Percentiles rank a stretch among this genome's conserved stretches.
phyloP scores from a whole-genome alignment of 1,140 invertebrate species.

The Gryon sp. region DNA sequence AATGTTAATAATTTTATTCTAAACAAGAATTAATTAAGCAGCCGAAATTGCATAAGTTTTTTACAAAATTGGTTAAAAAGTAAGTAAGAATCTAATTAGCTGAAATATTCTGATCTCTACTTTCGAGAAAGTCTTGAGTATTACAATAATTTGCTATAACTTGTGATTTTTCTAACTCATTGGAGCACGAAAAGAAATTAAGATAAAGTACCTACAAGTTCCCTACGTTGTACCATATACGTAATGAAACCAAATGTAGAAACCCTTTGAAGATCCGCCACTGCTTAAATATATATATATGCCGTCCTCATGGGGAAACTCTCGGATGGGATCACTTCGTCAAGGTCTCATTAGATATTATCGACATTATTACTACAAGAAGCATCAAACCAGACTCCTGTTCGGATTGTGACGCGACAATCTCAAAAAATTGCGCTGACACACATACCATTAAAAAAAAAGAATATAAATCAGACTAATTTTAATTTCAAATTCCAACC shows the following conservation, averaged over 20 bases:
- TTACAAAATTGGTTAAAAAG: not conserved
- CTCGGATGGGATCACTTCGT: slow-evolving; percentile 27
- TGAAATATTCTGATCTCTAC: not conserved
- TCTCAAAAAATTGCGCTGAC: slow-evolving; percentile 37
- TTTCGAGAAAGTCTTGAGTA: slow-evolving; percentile 24
- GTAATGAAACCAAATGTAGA: slow-evolving; percentile 56
- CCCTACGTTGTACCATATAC: slow-evolving; percentile 39
- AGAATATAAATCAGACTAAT: slow-evolving; percentile 24
- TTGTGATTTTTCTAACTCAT: slow-evolving; percentile 31
- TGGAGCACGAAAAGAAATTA: slow-evolving; percentile 42
- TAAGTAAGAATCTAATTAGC: slow-evolving; percentile 9
- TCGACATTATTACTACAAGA: slow-evolving; percentile 41
- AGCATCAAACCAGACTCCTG: slow-evolving; percentile 16
- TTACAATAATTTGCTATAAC: slow-evolving; percentile 38
- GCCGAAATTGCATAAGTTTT: not conserved
- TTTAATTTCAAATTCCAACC: slow-evolving; percentile 30
- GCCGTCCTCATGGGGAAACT: slow-evolving; percentile 30
- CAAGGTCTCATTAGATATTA: slow-evolving; percentile 54
- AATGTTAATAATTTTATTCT: too few relatives aligned
- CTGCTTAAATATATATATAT: slow-evolving; percentile 47
- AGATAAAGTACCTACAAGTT: slow-evolving; percentile 50
- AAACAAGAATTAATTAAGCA: too few relatives aligned
- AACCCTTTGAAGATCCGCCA: slow-evolving; percentile 53
- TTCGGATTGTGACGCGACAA: slow-evolving; percentile 36
- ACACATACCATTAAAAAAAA: slow-evolving; percentile 16